Base-by-base conservation (phyloP, 2,113 vertebrate species). In the Emberiza fucata region DNA sequence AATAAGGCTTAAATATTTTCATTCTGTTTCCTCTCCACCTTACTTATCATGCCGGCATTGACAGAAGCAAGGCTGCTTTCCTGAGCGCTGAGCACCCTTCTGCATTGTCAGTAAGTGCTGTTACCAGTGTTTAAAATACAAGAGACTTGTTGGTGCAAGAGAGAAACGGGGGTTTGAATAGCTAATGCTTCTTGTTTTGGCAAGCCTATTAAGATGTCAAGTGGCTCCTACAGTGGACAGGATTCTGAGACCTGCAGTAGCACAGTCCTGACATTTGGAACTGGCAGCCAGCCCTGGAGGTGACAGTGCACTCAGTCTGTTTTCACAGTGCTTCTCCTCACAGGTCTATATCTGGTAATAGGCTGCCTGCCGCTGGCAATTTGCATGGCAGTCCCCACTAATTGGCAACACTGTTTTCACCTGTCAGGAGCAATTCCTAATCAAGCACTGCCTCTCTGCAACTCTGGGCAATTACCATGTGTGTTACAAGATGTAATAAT, bases 1-100 rank as follows among this genome's bases (percentile, higher is more conserved):
- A 97, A 97, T 97, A 97, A 96, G 95, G 96, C 60, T 94, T 96
- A 96, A 96, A 96, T 88, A 96, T 96, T 96, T 96, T 92, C 25
- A 14, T 94, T 96, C 72, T 90, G 40, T 93, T 97, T 97, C 93
- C 90, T 90, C 92, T 90, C 86, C 88, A 86, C 94, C 68, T 92
- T 95, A 91, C 70, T 95, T 93, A 93, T 90, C 68, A 3, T 63
- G 60, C 82, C 88, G 79, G 40, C 85, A 90, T 72, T 93, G 94
- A 93, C 82, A 94, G 88, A 92, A 88, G 60, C 72, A 94, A 90
- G 93, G 42, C 94, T 78, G 79, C 85, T 90, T 90, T 90, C 69
- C 88, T 35, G 40, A 83, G 71, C 65, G 92, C 81, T 94, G 56
- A 65, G 93, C 85, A 12, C 72, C 56, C 68, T 83, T 77, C 64